Conservation (phyloP, 1,140 invertebrate genomes). For the Carposina sasakii region DNA sequence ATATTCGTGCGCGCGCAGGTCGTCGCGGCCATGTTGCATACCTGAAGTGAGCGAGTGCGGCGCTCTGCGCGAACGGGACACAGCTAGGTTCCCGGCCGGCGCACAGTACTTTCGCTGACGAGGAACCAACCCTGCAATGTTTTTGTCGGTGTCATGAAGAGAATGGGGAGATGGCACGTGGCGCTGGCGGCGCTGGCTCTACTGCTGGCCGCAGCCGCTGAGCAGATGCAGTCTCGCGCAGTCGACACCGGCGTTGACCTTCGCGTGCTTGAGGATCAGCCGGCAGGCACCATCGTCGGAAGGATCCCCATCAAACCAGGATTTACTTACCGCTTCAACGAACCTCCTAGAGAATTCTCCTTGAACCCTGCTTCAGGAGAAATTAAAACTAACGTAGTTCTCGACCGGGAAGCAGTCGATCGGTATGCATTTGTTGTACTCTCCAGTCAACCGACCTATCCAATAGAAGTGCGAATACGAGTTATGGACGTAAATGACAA, state of each 20-base stretch:
- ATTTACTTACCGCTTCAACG: constrained; percentile 94
- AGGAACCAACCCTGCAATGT: constrained; percentile 50
- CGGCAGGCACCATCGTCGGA: constrained; percentile 86
- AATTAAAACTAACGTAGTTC: constrained; percentile 84
- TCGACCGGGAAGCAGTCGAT: constrained; percentile 89
- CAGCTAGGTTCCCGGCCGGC: constrained; percentile 46
- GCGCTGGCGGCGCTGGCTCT: constrained; percentile 64
- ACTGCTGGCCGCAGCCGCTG: constrained; percentile 56
- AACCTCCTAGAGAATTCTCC: constrained; percentile 87
- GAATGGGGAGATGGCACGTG: constrained; percentile 66
- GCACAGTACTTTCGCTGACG: constrained; percentile 46
- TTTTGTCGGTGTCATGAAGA: constrained; percentile 56
- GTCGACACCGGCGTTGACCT: constrained; percentile 90
- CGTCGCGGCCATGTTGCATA: constrained; percentile 69
- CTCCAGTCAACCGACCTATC: constrained; percentile 93
- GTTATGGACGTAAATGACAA: constrained; percentile 94
- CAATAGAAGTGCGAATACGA: constrained; percentile 90
- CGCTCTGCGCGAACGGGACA: constrained; percentile 64
- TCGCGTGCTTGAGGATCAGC: constrained; percentile 87
- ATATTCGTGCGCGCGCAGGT: constrained; percentile 67
- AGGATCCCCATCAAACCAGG: constrained; percentile 88
- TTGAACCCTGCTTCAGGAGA: constrained; percentile 87
- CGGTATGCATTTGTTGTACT: constrained; percentile 91
- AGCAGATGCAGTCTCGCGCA: constrained; percentile 88
- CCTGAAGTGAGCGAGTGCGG: constrained; percentile 62